Evolutionary conservation across 2,888 invertebrate species (phyloP).

Genomic region (Xestia rhomboidea): DNA sequence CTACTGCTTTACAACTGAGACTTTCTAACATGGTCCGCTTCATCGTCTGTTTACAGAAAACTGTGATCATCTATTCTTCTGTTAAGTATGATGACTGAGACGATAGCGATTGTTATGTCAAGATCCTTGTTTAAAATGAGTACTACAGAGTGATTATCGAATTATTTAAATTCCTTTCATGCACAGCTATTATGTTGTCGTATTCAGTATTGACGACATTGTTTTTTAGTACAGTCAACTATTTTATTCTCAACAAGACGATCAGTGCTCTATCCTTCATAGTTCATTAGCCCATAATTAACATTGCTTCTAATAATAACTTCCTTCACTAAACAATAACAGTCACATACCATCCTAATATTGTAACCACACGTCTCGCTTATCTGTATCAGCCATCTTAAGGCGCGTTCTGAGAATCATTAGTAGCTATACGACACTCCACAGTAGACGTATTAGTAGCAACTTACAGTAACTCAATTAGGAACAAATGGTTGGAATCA

Average conservation of each 20-base stretch:
- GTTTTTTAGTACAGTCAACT: background rate
- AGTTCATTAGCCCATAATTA: constrained; percentile 24
- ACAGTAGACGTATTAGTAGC: background rate
- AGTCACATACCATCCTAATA: constrained; percentile 25
- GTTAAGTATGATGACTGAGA: too few species aligned
- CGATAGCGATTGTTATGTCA: background rate
- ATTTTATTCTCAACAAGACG: background rate
- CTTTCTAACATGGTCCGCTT: background rate
- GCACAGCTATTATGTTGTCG: background rate
- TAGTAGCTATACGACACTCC: constrained; percentile 18
- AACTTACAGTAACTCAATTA: background rate
- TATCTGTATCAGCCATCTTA: constrained; percentile 42
- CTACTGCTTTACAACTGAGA: background rate
- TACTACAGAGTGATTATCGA: background rate
- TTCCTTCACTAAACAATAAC: constrained; percentile 44
- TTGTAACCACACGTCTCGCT: constrained; percentile 22
- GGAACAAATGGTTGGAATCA: background rate
- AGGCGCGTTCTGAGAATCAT: constrained; percentile 43
- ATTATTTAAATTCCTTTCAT: background rate
- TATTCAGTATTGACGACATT: background rate
- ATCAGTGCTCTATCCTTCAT: constrained; percentile 2
- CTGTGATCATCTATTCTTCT: background rate
- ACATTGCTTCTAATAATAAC: constrained; percentile 36
- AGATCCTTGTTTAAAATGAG: background rate
- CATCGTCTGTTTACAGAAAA: background rate